Percentiles rank a stretch among this genome's conserved stretches.
Evolutionary conservation across 1,140 invertebrate species (phyloP).

Genomic region (Drosophila pectinifera): DNA sequence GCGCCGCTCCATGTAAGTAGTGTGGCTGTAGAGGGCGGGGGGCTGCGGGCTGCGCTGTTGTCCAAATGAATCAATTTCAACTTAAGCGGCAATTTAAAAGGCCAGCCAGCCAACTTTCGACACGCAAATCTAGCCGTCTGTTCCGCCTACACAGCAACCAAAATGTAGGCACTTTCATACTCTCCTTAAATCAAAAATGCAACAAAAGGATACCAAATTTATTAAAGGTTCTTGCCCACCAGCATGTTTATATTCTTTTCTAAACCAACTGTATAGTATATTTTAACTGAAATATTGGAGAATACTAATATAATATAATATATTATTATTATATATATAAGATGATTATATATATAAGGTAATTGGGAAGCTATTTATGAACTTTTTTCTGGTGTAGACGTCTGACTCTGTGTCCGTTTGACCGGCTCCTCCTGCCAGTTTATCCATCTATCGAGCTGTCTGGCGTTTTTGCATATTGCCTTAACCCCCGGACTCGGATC

Average conservation of each 20-base stretch:
- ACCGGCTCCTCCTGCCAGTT: slow-evolving; percentile 35
- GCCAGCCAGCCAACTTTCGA: slow-evolving; percentile 67
- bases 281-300: too few relatives aligned
- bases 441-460: slow-evolving; percentile 56
- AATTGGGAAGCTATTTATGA: background rate
- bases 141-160: background rate
- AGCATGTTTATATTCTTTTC: too few relatives aligned
- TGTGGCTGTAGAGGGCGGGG: slow-evolving; percentile 33
- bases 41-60: slow-evolving; percentile 19
- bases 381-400: background rate
- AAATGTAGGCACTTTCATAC: background rate
- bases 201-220: too few relatives aligned
- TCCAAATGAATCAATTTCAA: slow-evolving; percentile 76
- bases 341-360: too few relatives aligned
- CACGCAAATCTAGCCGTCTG: slow-evolving; percentile 50
- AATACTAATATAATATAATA: too few relatives aligned
- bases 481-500: slow-evolving; percentile 19
- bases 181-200: background rate
- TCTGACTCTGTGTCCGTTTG: slow-evolving; percentile 10
- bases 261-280: too few relatives aligned
- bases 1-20: slow-evolving; percentile 64
- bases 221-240: too few relatives aligned
- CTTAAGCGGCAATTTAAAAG: slow-evolving; percentile 75
- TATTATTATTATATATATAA: too few relatives aligned
- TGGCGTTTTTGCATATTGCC: slow-evolving; percentile 67